Evolutionary conservation across 2,888 invertebrate genomes (phyloP), one percentile per base, ranked within the genome.

Genomic region (Spodoptera exigua): DNA sequence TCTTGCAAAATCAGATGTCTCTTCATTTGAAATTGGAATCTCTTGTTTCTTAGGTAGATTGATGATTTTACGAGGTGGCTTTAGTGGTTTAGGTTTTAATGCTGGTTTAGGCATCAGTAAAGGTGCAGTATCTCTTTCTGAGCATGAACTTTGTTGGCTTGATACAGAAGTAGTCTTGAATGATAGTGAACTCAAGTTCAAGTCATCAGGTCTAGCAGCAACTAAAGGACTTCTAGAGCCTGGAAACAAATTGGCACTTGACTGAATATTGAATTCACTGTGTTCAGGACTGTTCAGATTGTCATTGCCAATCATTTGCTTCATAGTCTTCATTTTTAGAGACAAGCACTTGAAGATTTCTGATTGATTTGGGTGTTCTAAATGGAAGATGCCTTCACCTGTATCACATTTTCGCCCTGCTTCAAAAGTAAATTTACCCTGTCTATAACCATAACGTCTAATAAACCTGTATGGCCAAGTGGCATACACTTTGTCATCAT

Each of bases 401-500:
- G 97, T 97, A 73, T 96, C 96, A 89, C 98, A 98, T 88, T 97
- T 98, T 60, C 98, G 95, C 0, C 98, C 98, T 16, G 98, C 98
- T 94, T 98, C 98, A 88, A 98, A 98, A 35, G 97, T 97, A 83
- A 98, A 98, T 87, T 97, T 97, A 40, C 97, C 97, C 85, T 97
- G 96, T 74, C 97, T 96, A 80, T 97, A 97, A n/a, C 98, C 98
- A 87, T 98, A 98, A 63, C 97, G 95, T 63, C 98, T 95, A 70
- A 98, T 97, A 82, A 96, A 98, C 75, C 96, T 95, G 86, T 97
- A 97, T 44, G 98, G 98, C 98, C 98, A 98, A 46, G 96, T 97
- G 63, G 96, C 97, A 78, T 96, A 91, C 16, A 96, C 88, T 71
- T 95, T 95, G 76, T 95, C 95, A 74, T 96, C 95, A 80, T 95